phyloP scores from a whole-genome alignment of 2,797 vertebrate genomes.

The Sebastes nivosus region DNA sequence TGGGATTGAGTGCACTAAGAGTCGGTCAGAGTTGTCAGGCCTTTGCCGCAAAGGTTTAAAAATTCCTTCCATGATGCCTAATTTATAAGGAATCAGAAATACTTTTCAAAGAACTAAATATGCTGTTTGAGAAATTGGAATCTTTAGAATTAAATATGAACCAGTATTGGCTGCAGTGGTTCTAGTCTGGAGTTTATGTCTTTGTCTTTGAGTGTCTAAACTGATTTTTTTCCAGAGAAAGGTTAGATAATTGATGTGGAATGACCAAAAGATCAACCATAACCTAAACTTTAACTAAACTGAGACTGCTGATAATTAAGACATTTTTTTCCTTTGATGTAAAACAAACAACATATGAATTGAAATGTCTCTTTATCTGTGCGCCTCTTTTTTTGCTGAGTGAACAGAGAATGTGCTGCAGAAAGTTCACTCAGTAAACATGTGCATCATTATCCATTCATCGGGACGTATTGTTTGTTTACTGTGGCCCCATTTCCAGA shows the following conservation, averaged over 20 bases:
- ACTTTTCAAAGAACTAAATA: not conserved
- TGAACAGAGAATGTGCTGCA: constrained; percentile 74
- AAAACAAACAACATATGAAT: constrained; percentile 56
- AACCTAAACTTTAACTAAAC: constrained; percentile 36
- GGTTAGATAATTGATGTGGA: not conserved
- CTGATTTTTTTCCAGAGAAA: not conserved
- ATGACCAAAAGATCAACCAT: not conserved
- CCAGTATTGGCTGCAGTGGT: not conserved
- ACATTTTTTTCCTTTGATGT: constrained; percentile 7
- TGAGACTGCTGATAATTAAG: constrained; percentile 25
- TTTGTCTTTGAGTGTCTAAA: not conserved
- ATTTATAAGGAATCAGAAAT: not conserved
- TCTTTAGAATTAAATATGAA: not conserved
- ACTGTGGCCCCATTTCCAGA: constrained; percentile 90
- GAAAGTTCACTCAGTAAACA: constrained; percentile 85
- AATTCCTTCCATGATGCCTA: not conserved
- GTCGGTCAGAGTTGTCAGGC: not conserved
- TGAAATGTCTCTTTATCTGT: constrained; percentile 68
- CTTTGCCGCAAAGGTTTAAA: not conserved
- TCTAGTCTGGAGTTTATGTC: not conserved
- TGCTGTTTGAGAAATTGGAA: not conserved
- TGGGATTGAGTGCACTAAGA: not conserved
- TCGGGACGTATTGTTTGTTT: constrained; percentile 90
- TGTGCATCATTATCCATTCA: constrained; percentile 89
- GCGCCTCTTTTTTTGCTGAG: constrained; percentile 66